Evolutionary conservation across 2,113 vertebrate species (phyloP), one percentile per base, ranked within the genome.

Genomic region (Dissostichus mawsoni): DNA sequence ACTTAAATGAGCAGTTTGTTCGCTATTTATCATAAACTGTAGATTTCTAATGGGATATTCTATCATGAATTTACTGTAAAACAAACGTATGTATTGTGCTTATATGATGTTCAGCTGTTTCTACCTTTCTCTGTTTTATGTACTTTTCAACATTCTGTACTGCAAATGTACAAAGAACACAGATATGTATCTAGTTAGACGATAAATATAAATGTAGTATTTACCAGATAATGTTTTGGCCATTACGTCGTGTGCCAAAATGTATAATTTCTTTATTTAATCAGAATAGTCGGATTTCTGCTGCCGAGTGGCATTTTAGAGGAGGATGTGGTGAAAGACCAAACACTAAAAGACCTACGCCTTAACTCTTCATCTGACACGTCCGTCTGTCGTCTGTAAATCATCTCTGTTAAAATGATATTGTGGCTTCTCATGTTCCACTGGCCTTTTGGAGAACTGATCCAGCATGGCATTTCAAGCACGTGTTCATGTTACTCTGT

Each of bases 401-500:
- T 56, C 36, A 78, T 68, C 48, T 80, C 66, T 82, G 56, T 71
- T 85, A 13, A 74, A 78, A 44, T 62, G 4, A 50, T 80, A 74
- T 50, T 72, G 75, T 81, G 61, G 33, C 81, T 81, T 81, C 59
- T 75, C 76, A 50, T 85, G 77, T 85, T 76, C 74, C 55, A 56
- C 57, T 25, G 67, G 41, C 63, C 74, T 83, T 7, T 75, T 70
- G 61, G 64, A 64, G 48, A 81, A 69, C 23, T 23, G 66, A 75
- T 73, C 48, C 79, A 74, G 87, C 87, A 81, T 90, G 83, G 79
- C 69, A 52, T 85, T 84, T 79, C 50, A 50, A 82, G 86, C 90
- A 89, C 55, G 91, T 90, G 81, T 81, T 87, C 83, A 74, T 83
- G 69, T 83, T 84, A 81, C 52, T 85, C 73, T 86, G 76, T 76